Conservation (phyloP, 92 coral and sea anemone genomes). For the Scolanthus callimorphus region DNA sequence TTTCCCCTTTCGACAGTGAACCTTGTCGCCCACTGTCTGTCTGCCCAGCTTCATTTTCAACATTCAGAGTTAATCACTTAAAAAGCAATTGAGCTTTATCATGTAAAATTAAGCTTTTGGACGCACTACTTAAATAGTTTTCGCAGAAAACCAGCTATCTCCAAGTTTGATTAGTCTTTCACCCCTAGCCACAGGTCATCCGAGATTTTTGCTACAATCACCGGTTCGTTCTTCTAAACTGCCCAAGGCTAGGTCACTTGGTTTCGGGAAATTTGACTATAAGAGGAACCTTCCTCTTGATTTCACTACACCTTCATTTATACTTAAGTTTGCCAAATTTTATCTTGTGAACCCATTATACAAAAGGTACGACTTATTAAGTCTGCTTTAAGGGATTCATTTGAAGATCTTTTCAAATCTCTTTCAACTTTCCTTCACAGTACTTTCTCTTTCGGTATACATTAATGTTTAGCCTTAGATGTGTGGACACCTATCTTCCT, state of each 20-base stretch:
- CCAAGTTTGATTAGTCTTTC: constrained; percentile 90
- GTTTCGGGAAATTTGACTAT: constrained; percentile 93
- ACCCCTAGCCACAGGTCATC: constrained; percentile 87
- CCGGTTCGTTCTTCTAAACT: constrained; percentile 77
- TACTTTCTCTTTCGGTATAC: constrained; percentile 77
- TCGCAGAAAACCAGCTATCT: constrained; percentile 87
- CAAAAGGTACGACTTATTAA: constrained; percentile 86
- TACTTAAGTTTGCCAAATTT: constrained; percentile 88
- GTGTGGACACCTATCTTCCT: constrained; percentile 78
- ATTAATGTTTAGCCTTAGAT: constrained; percentile 78
- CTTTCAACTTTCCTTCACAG: constrained; percentile 89
- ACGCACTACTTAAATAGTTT: constrained; percentile 80
- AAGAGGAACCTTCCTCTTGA: constrained; percentile 64
- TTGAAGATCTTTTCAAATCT: constrained; percentile 78
- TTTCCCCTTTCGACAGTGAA: constrained; percentile 75
- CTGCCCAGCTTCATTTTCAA: constrained; percentile 57
- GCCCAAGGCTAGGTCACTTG: constrained; percentile 92
- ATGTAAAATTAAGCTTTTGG: constrained; percentile 39
- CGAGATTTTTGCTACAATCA: constrained; percentile 92
- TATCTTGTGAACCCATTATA: constrained; percentile 87
- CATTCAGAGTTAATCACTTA: constrained; percentile 73
- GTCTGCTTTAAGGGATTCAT: constrained; percentile 74
- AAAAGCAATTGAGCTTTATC: constrained; percentile 66
- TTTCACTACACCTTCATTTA: constrained; percentile 63
- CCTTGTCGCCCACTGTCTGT: constrained; percentile 81